Conservation (phyloP, 2,888 invertebrate species). For the Zhuqinia jingwanae region DNA sequence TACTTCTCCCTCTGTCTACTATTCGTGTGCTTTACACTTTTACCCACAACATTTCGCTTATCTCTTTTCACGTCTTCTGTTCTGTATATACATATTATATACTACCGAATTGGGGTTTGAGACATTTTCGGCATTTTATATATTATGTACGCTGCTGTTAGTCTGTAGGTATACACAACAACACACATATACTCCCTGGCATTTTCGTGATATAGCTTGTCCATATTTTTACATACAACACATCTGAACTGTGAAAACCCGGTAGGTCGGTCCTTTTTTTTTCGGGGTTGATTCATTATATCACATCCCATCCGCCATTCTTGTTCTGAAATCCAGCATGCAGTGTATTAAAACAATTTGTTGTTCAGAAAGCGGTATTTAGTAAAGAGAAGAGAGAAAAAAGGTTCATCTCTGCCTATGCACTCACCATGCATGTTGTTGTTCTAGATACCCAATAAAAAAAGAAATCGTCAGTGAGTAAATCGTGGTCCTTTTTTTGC, state of each 20-base stretch:
- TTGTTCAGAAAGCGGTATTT: conserved; percentile 31
- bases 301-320: conserved; percentile 47
- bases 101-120: neutral
- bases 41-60: conserved; percentile 11
- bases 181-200: neutral
- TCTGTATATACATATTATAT: too few species aligned
- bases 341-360: neutral
- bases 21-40: conserved; percentile 16
- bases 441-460: neutral
- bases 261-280: conserved; percentile 34
- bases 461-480: conserved; percentile 30
- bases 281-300: conserved; percentile 57
- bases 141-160: neutral
- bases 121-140: conserved; percentile 6
- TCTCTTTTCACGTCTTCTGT: conserved; percentile 1
- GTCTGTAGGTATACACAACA: too few species aligned
- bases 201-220: conserved; percentile 26
- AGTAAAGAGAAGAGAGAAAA: neutral
- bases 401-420: neutral
- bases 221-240: neutral
- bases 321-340: conserved; percentile 7
- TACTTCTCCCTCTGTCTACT: neutral
- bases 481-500: neutral
- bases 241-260: conserved; percentile 38
- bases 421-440: neutral